Conservation (phyloP, 2,888 invertebrate species). For the Oeneis ivallda region DNA sequence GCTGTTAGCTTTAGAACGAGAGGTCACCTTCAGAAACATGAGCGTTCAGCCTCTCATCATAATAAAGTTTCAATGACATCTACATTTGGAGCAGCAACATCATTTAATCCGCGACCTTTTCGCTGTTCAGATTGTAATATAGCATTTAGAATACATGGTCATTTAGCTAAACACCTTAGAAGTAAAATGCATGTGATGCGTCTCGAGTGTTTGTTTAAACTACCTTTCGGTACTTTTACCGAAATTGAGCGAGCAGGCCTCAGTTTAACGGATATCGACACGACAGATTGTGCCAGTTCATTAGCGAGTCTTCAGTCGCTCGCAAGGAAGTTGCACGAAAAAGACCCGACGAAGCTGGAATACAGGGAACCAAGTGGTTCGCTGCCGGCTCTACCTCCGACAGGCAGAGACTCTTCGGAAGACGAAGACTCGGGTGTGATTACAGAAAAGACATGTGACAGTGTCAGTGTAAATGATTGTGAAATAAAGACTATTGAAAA, state of each 20-base stretch:
- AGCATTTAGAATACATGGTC: conserved; percentile 97
- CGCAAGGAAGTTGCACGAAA: conserved; percentile 90
- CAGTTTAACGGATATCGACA: conserved; percentile 96
- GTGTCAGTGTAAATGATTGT: conserved; percentile 76
- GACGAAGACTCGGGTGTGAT: conserved; percentile 71
- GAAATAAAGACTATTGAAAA: conserved; percentile 71
- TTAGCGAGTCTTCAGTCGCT: conserved; percentile 92
- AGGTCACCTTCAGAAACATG: conserved; percentile 96
- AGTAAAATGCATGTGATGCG: conserved; percentile 98
- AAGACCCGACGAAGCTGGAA: conserved; percentile 89
- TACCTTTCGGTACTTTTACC: conserved; percentile 96
- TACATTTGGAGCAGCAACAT: conserved; percentile 91
- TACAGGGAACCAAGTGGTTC: conserved; percentile 79
- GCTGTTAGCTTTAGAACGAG: conserved; percentile 94
- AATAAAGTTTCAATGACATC: conserved; percentile 95
- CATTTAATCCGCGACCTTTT: conserved; percentile 96
- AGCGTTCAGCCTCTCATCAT: conserved; percentile 94
- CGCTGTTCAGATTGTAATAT: conserved; percentile 97
- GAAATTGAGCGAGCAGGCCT: conserved; percentile 95
- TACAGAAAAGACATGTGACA: conserved; percentile 64
- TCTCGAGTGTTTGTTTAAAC: conserved; percentile 94
- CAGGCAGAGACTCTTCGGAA: conserved; percentile 78
- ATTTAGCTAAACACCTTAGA: conserved; percentile 97
- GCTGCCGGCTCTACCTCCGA: conserved; percentile 53
- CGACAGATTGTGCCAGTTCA: conserved; percentile 97